These are phyloP conservation scores for Paratrypauchen microcephalus DNA, from an alignment of 2,797 vertebrate species.

Conservation along the genomic window DNA sequence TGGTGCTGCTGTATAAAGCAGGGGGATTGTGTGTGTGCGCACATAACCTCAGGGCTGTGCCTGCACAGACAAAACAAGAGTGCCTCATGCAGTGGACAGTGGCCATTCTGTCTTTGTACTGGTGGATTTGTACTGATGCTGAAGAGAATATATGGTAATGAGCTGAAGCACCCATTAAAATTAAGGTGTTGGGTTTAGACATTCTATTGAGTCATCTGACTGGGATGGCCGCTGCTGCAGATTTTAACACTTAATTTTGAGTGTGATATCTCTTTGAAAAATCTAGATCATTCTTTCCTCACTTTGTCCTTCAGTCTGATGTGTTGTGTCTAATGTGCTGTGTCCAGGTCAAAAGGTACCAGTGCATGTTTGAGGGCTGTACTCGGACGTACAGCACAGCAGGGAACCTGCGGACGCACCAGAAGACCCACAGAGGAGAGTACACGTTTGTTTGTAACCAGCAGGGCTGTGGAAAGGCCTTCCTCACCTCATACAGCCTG, in stretches of 20 bases:
- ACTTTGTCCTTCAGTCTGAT: background rate
- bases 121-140: background rate
- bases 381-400: slow-evolving; percentile 97
- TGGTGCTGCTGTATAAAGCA: slow-evolving; percentile 33
- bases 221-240: slow-evolving; percentile 32
- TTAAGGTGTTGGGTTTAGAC: slow-evolving; percentile 14
- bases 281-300: background rate
- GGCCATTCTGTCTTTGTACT: background rate
- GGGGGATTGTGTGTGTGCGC: slow-evolving; percentile 32
- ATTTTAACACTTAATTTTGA: slow-evolving; percentile 20
- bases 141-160: background rate
- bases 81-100: slow-evolving; percentile 28
- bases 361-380: slow-evolving; percentile 98
- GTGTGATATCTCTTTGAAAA: background rate
- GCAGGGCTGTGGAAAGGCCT: slow-evolving; percentile 97
- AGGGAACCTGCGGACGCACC: slow-evolving; percentile 96
- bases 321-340: background rate
- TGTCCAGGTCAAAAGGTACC: slow-evolving; percentile 94
- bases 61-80: slow-evolving; percentile 12
- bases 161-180: background rate
- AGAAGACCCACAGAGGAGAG: slow-evolving; percentile 96
- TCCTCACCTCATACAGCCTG: slow-evolving; percentile 98
- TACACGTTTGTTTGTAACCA: slow-evolving; percentile 99
- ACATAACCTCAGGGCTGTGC: slow-evolving; percentile 3
- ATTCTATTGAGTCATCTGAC: slow-evolving; percentile 51